These are phyloP conservation scores for Corythoichthys intestinalis DNA, from an alignment of 2,113 vertebrate species.

Conservation along the genomic window DNA sequence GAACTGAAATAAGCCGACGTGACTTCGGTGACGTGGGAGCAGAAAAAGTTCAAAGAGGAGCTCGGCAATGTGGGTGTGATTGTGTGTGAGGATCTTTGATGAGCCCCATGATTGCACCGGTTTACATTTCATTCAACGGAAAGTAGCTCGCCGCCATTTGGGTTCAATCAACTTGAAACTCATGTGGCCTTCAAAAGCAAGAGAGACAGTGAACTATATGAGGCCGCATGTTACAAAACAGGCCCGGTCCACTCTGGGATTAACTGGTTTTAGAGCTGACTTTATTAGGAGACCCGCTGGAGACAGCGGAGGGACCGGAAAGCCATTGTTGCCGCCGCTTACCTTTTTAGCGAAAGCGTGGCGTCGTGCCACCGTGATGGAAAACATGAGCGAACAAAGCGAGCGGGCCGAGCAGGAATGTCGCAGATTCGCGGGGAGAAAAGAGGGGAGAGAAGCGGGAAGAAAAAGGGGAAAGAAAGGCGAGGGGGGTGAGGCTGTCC, in stretches of 20 bases:
- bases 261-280: constrained; percentile 36
- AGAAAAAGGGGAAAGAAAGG: constrained; percentile 48
- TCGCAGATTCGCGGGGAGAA: constrained; percentile 47
- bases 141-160: constrained; percentile 58
- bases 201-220: constrained; percentile 42
- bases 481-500: constrained; percentile 56
- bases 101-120: constrained; percentile 64
- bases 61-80: constrained; percentile 10
- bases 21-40: not conserved
- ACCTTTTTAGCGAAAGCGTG: constrained; percentile 58
- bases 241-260: constrained; percentile 42
- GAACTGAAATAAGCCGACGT: not conserved
- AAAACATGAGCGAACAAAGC: constrained; percentile 70
- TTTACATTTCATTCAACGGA: constrained; percentile 64
- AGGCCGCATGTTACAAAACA: constrained; percentile 42
- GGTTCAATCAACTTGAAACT: constrained; percentile 55
- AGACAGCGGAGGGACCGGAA: constrained; percentile 49
- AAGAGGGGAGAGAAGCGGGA: constrained; percentile 36
- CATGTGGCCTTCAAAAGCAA: constrained; percentile 47
- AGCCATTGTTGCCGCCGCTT: constrained; percentile 50
- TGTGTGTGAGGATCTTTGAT: constrained; percentile 40
- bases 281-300: constrained; percentile 39
- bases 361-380: constrained; percentile 64
- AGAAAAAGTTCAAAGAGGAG: constrained; percentile 16
- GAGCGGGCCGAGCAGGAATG: constrained; percentile 65